Percentiles rank a stretch among this genome's conserved stretches.
Evolutionary conservation across 2,113 vertebrate genomes (phyloP).

Genomic region (Taurulus bubalis): DNA sequence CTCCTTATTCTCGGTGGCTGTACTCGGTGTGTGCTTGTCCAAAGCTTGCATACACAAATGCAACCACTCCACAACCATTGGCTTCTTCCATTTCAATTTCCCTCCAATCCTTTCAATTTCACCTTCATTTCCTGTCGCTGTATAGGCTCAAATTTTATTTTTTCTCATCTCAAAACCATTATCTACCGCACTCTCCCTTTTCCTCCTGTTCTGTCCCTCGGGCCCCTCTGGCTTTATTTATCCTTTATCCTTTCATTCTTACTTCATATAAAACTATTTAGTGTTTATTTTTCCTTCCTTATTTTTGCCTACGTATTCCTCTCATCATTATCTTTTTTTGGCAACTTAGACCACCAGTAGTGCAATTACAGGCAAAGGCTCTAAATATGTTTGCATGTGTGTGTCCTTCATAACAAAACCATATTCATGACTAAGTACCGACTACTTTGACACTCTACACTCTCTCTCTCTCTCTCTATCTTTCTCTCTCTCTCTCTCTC

Average conservation of each 20-base stretch:
- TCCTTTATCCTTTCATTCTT: constrained; percentile 46
- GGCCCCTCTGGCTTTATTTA: constrained; percentile 54
- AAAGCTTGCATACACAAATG: constrained; percentile 31
- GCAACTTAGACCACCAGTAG: constrained; percentile 16
- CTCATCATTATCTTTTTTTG: constrained; percentile 14
- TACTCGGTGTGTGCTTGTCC: constrained; percentile 19
- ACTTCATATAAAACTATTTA: constrained; percentile 43
- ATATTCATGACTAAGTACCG: constrained; percentile 8
- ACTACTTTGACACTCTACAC: constrained; percentile 29
- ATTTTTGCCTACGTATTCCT: background rate
- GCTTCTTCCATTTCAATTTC: constrained; percentile 58
- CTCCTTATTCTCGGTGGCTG: constrained; percentile 17
- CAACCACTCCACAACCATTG: constrained; percentile 6
- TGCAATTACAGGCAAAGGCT: constrained; percentile 10
- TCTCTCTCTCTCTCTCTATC: too few relatives aligned
- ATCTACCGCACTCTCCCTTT: constrained; percentile 32
- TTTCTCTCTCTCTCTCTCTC: too few relatives aligned
- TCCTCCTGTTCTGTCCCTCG: constrained; percentile 26
- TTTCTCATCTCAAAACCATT: constrained; percentile 53
- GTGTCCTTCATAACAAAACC: constrained; percentile 20
- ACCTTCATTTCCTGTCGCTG: constrained; percentile 62
- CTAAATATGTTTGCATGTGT: constrained; percentile 14
- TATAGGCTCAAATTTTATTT: constrained; percentile 33
- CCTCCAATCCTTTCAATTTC: constrained; percentile 61
- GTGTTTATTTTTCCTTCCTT: constrained; percentile 28